Conservation (phyloP, 2,113 vertebrate genomes). For the Reinhardtius hippoglossoides region DNA sequence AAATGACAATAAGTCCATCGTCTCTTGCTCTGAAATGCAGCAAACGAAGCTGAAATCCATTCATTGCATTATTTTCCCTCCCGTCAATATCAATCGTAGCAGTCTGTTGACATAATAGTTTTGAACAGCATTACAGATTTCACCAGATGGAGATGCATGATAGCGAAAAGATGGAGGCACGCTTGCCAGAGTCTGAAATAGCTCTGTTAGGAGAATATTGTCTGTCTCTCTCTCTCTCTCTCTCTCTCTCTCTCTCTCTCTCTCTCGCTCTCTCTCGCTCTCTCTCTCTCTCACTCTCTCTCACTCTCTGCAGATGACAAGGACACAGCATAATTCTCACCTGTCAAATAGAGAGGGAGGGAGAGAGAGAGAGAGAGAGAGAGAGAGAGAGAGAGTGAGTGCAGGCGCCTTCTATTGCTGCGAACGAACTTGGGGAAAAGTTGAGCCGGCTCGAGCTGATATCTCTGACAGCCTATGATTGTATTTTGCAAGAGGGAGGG, state of each 20-base stretch:
- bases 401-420: constrained; percentile 44
- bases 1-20: constrained; percentile 14
- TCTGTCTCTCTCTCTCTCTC: constrained; percentile 48
- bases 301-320: constrained; percentile 68
- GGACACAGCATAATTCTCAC: constrained; percentile 77
- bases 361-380: constrained; percentile 37
- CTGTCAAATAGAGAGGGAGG: constrained; percentile 70
- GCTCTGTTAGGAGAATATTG: constrained; percentile 61
- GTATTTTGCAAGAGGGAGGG: constrained; percentile 55
- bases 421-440: constrained; percentile 67
- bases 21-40: constrained; percentile 31
- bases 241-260: constrained; percentile 24
- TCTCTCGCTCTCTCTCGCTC: constrained; percentile 21
- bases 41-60: constrained; percentile 57
- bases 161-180: constrained; percentile 66
- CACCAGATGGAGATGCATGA: constrained; percentile 70
- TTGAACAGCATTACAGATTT: constrained; percentile 71
- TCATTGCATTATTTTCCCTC: constrained; percentile 61
- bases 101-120: constrained; percentile 74
- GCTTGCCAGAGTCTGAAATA: constrained; percentile 73
- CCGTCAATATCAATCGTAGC: constrained; percentile 67
- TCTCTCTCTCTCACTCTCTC: too few species aligned
- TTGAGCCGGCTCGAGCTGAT: constrained; percentile 65
- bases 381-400: constrained; percentile 36
- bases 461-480: constrained; percentile 76